Evolutionary conservation across 37 sponge, comb jelly and placozoan species (phyloP).

Genomic region (Dysidea cf. avara): DNA sequence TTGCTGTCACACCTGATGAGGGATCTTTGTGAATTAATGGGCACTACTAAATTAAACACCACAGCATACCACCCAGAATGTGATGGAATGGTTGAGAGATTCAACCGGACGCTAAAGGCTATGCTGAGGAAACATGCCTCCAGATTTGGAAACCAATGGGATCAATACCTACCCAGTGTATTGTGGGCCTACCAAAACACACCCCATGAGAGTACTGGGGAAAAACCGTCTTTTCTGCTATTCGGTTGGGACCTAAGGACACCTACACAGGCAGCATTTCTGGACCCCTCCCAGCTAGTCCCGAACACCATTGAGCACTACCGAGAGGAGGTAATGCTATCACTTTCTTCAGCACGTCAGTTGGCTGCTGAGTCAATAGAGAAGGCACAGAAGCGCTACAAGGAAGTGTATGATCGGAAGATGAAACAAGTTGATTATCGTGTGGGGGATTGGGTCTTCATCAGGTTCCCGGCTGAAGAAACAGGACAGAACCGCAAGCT

Average conservation of each 20-base stretch:
- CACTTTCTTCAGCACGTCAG: conserved; percentile 18
- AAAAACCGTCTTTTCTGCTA: too few relatives aligned
- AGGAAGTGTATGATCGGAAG: conserved; percentile 17
- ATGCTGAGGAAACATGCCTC: too few relatives aligned
- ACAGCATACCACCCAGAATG: too few relatives aligned
- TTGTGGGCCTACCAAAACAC: conserved; percentile 29
- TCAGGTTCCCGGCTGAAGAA: conserved; percentile 36
- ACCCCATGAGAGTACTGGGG: conserved; percentile 20
- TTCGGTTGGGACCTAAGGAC: conserved; percentile 20
- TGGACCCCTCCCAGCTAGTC: not conserved
- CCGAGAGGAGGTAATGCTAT: conserved; percentile 12
- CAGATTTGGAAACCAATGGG: too few relatives aligned
- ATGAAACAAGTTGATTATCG: not conserved
- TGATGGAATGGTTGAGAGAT: too few relatives aligned
- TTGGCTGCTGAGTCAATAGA: conserved; percentile 9
- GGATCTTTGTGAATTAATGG: conserved; percentile 11
- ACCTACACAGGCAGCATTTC: conserved; percentile 19
- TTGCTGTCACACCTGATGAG: conserved; percentile 41
- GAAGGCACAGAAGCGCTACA: conserved; percentile 11
- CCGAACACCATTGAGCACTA: conserved; percentile 2
- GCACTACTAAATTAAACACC: too few relatives aligned
- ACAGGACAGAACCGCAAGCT: too few relatives aligned
- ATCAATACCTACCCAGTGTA: conserved; percentile 8
- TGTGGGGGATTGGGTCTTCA: conserved; percentile 36
- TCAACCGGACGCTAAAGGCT: too few relatives aligned